Base-by-base conservation (phyloP, 2,797 vertebrate species). In the Philypnodon macrostomus region DNA sequence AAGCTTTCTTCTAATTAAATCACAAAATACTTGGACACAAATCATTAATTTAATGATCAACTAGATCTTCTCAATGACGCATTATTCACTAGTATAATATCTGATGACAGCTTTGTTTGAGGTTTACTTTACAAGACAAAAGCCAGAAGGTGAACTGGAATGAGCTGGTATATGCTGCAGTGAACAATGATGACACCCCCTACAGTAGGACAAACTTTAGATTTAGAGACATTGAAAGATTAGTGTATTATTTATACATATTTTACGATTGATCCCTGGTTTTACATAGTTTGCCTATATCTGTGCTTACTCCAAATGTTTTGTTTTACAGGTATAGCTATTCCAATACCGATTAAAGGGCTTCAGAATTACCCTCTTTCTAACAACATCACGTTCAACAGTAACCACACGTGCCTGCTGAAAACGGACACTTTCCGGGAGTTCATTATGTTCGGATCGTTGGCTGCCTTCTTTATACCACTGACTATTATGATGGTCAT, bases 401-500 rank as follows among this genome's bases (percentile, higher is more conserved):
- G 72, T 49, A 95, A 96, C 53, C 88, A 93, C 70, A 96, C 91
- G 0, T 98, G 96, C 17, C 50, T 77, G 40, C 77, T 98, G 58
- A 94, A 66, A 24, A 85, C 91, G 0, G 91, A 93, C 7, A 91
- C 90, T 14, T 98, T 98, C 31, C 63, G 80, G 14, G 86, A 93
- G 31, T 99, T 99, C 75, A 98, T 96, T 69, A 91, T 96, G 47
- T 98, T 92, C 0, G 97, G 96, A 33, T 98, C 96, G 4, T 64
- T 98, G 79, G 90, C 91, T 1, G 87, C 96, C 0, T 99, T 99
- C 81, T 99, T 99, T 61, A 83, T 91, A 30, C 97, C 97, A 11
- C 88, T 99, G 1, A 72, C 89, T 1, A 95, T 99, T 72, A 99
- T 99, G 97, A 89, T 99, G 61, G 85, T 97, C 58, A 98, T 94